Evolutionary conservation across 2,113 vertebrate genomes (phyloP).

Genomic region (Saguinus midas): DNA sequence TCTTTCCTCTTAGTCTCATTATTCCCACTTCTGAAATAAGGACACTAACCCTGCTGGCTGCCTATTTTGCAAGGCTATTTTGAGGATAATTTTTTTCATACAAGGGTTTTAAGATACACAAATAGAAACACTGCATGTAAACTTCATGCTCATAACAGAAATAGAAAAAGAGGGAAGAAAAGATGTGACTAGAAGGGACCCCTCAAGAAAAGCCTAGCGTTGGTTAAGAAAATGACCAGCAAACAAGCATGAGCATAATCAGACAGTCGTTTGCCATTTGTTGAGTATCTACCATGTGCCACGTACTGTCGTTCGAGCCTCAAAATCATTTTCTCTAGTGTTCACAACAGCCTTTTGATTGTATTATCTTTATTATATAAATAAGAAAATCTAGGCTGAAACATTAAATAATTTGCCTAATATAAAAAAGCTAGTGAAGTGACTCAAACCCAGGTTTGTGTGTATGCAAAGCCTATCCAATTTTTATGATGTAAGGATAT

Average conservation of each 20-base stretch:
- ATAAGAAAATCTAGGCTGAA: neutral
- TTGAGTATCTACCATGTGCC: neutral
- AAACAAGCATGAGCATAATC: neutral
- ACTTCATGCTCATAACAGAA: neutral
- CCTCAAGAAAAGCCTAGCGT: neutral
- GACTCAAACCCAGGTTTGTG: neutral
- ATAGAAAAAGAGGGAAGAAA: neutral
- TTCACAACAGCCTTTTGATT: neutral
- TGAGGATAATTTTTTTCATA: neutral
- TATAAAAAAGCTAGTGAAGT: neutral
- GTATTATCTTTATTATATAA: slow-evolving; percentile 7
- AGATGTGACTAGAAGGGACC: neutral
- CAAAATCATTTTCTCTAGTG: neutral
- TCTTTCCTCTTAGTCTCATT: neutral
- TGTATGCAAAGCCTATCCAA: neutral
- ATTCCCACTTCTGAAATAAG: slow-evolving; percentile 6
- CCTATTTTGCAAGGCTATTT: neutral
- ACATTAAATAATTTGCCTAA: neutral
- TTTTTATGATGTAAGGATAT: neutral
- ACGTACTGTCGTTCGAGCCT: neutral
- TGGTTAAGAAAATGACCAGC: neutral
- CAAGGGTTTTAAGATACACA: neutral
- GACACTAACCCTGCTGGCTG: neutral
- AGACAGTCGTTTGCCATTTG: neutral
- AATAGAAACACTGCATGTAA: neutral